A percentile compares a stretch with the other conserved stretches of the same genome.
Conservation (phyloP, 2,888 invertebrate species). For the Crossocerus cetratus region DNA sequence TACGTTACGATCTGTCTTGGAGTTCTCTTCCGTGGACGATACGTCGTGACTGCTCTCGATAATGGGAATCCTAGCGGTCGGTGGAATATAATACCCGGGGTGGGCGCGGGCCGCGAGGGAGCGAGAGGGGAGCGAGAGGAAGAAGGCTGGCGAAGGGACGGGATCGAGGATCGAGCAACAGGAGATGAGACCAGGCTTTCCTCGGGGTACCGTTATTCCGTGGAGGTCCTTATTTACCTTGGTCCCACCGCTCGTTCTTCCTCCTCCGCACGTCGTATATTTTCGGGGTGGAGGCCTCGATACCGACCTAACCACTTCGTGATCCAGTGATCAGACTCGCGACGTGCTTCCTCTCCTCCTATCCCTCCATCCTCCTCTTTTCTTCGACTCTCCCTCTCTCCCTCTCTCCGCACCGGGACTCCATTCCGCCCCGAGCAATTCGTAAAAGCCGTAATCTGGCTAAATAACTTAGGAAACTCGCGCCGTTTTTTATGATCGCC, state of each 20-base stretch:
- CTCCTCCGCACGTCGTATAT: constrained; percentile 54
- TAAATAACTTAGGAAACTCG: constrained; percentile 33
- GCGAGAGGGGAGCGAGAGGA: constrained; percentile 22
- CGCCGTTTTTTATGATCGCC: constrained; percentile 21
- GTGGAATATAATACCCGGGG: constrained; percentile 65
- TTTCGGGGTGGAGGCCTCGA: constrained; percentile 49
- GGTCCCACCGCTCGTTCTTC: constrained; percentile 44
- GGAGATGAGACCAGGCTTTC: constrained; percentile 54
- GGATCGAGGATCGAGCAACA: constrained; percentile 26
- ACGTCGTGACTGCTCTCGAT: constrained; percentile 69
- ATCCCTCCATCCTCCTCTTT: constrained; percentile 16
- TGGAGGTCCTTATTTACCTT: constrained; percentile 69
- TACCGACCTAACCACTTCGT: constrained; percentile 49
- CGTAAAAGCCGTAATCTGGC: constrained; percentile 17
- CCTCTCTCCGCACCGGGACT: no score
- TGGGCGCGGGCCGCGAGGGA: constrained; percentile 32
- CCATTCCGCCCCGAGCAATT: no score
- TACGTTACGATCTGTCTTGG: constrained; percentile 66
- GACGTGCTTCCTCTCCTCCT: constrained; percentile 26
- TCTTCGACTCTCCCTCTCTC: background rate
- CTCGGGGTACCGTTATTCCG: constrained; percentile 57
- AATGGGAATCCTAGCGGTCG: constrained; percentile 68
- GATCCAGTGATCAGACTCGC: constrained; percentile 48
- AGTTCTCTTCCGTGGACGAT: constrained; percentile 63
- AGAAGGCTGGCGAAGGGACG: background rate